phyloP scores from a whole-genome alignment of 1,140 invertebrate genomes.

The Drosophila pruinosa region DNA sequence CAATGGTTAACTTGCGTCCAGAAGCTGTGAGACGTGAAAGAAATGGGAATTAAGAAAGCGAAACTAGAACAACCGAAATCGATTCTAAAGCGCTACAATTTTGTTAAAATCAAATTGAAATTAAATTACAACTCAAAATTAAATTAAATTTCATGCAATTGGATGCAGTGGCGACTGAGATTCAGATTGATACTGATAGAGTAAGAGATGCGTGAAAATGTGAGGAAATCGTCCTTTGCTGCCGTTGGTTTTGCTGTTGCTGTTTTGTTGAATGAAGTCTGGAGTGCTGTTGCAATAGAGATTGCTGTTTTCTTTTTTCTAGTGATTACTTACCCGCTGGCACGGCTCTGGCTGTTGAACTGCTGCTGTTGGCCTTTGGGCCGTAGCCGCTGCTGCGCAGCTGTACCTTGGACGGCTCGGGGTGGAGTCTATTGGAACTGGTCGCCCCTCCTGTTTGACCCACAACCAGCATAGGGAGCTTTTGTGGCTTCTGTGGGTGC shows the following conservation, averaged over 20 bases:
- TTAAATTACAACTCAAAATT: conserved; percentile 26
- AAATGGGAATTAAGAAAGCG: not conserved
- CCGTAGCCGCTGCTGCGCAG: conserved; percentile 66
- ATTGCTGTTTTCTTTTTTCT: not conserved
- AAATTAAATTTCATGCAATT: conserved; percentile 27
- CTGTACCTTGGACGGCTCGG: conserved; percentile 29
- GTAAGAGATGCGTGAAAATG: conserved; percentile 4
- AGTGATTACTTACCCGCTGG: not conserved
- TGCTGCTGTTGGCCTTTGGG: conserved; percentile 27
- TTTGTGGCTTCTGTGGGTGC: conserved; percentile 13
- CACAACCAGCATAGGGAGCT: conserved; percentile 57
- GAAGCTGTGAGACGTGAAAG: conserved; percentile 84
- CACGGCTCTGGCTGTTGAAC: not conserved
- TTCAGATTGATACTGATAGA: not conserved
- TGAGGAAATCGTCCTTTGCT: conserved; percentile 34
- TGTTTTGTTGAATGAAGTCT: conserved; percentile 1
- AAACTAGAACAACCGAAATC: not conserved
- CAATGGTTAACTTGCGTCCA: conserved; percentile 87
- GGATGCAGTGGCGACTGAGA: conserved; percentile 19
- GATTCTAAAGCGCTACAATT: conserved; percentile 25
- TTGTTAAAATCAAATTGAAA: conserved; percentile 35
- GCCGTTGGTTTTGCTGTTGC: conserved; percentile 19
- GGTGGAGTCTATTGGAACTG: not conserved
- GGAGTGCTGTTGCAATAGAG: conserved; percentile 6
- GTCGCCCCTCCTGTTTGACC: conserved; percentile 1